Base-by-base conservation (phyloP, 2,797 vertebrate genomes). In the Otolemur crassicaudatus region DNA sequence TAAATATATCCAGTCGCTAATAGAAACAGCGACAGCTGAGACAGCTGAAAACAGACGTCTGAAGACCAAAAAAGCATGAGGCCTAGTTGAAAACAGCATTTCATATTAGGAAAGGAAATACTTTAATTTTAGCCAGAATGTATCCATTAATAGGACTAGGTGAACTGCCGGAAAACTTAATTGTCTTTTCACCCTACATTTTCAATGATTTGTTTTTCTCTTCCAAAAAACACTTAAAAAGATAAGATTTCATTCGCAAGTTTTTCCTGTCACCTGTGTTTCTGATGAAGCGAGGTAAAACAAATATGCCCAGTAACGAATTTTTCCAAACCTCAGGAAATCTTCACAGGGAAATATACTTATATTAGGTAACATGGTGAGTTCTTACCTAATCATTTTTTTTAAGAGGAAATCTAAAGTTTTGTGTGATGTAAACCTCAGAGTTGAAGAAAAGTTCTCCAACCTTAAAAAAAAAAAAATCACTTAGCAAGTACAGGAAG, bases 41-140 rank as follows among this genome's bases (percentile, higher is more conserved):
- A 73, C 27, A 96, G 23, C 67, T 94, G 49, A 19, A 83, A 79
- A 83, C 37, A 84, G 61, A 86, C 46, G 40, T n/a, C 46, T 65
- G 46, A 73, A 60, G 65, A 73, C 65, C 73, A 65, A 72, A 90
- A 90, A 82, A 46, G 4, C 20, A 63, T 43, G 2, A 23, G 23
- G 3, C 58, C n/a, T 43, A 72, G 79, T 90, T 84, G 29, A n/a
- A 93, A 83, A 53, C 1, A 67, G 11, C 16, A 87, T 67, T 73
- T 16, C 11, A 31, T 56, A 34, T 67, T 79, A 77, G n/a, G 79
- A 72, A 84, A 80, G 70, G 22, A 88, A 69, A 76, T 53, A 22
- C 58, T 92, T 94, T 75, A 90, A 76, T 46, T 86, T 94, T 86
- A 34, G 60, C 76, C 90, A 70, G 46, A 76, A 43, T 63, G 69